These are phyloP conservation scores for Gavia stellata DNA, from an alignment of 2,113 vertebrate genomes.

Conservation along the genomic window DNA sequence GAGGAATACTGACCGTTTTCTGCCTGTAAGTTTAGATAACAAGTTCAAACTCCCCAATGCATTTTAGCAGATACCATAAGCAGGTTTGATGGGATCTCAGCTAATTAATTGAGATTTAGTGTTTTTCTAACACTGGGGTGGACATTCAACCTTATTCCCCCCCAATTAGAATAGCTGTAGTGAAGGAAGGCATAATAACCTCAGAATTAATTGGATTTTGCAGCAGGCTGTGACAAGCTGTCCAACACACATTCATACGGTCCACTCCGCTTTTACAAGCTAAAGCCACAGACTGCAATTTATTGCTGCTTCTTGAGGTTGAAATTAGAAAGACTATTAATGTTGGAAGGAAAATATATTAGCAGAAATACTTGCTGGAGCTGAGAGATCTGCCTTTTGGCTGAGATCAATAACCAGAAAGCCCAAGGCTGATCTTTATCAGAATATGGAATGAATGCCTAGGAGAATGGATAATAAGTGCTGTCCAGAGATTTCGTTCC, in stretches of 20 bases:
- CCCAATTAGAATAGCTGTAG: neutral
- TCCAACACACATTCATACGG: neutral
- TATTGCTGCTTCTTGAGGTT: slow-evolving; percentile 33
- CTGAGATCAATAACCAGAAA: slow-evolving; percentile 45
- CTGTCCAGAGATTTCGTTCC: slow-evolving; percentile 34
- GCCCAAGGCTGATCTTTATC: slow-evolving; percentile 41
- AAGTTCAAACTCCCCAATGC: neutral
- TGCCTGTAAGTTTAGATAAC: neutral
- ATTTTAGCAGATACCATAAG: neutral
- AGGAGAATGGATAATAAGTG: slow-evolving; percentile 24
- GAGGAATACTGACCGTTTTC: neutral
- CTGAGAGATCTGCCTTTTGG: slow-evolving; percentile 10
- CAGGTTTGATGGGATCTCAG: neutral
- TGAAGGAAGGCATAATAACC: slow-evolving; percentile 20
- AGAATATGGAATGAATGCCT: slow-evolving; percentile 26
- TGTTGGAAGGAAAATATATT: slow-evolving; percentile 30
- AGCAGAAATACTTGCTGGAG: slow-evolving; percentile 23
- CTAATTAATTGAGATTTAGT: slow-evolving; percentile 9
- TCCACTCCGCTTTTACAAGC: slow-evolving; percentile 26
- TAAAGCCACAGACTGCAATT: slow-evolving; percentile 31
- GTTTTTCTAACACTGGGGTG: neutral
- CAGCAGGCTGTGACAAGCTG: slow-evolving; percentile 38
- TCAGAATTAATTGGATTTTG: slow-evolving; percentile 58
- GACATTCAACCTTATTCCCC: neutral
- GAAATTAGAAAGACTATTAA: slow-evolving; percentile 51